Conservation (phyloP, 2,113 vertebrate species). For the Anhinga anhinga region DNA sequence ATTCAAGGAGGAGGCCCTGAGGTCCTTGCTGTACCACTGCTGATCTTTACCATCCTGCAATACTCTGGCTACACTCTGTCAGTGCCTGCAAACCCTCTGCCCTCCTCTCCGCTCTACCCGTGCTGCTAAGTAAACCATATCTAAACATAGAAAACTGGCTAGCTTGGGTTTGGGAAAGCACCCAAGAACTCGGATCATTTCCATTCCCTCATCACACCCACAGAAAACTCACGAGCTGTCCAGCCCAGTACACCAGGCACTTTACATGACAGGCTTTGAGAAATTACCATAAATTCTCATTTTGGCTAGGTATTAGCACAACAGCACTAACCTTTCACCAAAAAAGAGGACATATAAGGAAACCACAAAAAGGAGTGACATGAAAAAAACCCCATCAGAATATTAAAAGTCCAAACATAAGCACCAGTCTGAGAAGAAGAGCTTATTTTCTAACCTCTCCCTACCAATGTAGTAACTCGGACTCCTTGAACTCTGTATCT, state of each 20-base stretch:
- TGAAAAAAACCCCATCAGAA: neutral
- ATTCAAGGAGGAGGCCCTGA: neutral
- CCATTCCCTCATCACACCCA: conserved; percentile 49
- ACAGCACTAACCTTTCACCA: neutral
- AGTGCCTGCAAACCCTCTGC: neutral
- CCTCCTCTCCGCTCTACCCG: neutral
- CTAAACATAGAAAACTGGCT: conserved; percentile 55
- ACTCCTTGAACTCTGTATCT: neutral
- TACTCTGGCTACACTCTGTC: neutral
- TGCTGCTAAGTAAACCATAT: neutral
- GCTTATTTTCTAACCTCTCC: conserved; percentile 8
- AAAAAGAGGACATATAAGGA: neutral
- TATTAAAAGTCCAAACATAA: neutral
- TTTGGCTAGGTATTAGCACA: neutral
- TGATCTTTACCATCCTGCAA: neutral
- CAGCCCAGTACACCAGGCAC: neutral
- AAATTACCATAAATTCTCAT: neutral
- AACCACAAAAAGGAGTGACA: neutral
- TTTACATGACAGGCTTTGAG: neutral
- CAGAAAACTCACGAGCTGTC: conserved; percentile 7
- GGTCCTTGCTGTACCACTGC: neutral
- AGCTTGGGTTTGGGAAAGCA: conserved; percentile 51
- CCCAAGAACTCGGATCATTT: conserved; percentile 37
- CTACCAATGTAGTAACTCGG: neutral
- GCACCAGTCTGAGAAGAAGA: neutral